These are phyloP conservation scores for Petromus typicus DNA, from an alignment of 2,113 vertebrate genomes.

Conservation along the genomic window DNA sequence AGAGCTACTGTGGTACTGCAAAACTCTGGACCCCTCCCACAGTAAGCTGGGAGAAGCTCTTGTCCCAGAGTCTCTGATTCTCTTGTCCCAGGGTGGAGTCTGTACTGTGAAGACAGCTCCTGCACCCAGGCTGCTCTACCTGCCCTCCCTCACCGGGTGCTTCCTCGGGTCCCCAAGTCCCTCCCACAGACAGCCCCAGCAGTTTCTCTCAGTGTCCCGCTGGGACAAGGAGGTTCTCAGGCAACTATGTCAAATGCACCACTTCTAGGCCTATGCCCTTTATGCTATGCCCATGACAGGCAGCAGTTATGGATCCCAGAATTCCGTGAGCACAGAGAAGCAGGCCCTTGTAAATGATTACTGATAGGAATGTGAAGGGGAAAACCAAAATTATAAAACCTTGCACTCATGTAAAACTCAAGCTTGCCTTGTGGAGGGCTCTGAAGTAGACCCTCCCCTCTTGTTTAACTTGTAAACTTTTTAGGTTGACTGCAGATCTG, in stretches of 20 bases:
- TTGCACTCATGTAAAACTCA: too few species aligned
- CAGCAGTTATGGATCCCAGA: not conserved
- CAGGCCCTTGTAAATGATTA: not conserved
- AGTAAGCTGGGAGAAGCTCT: not conserved
- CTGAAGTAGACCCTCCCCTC: too few species aligned
- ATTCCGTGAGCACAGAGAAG: not conserved
- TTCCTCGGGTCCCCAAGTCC: not conserved
- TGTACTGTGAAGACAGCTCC: not conserved
- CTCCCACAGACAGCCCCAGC: not conserved
- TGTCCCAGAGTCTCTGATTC: not conserved
- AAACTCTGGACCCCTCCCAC: not conserved
- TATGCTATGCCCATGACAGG: not conserved
- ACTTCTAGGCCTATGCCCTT: accelerated
- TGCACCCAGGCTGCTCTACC: not conserved
- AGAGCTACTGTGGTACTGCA: not conserved
- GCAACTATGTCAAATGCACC: not conserved
- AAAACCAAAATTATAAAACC: too few species aligned
- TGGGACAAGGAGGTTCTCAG: not conserved
- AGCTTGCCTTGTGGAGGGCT: too few species aligned
- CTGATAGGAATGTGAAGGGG: not conserved
- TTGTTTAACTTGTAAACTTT: too few species aligned
- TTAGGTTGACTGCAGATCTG: too few species aligned
- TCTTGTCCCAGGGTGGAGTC: not conserved
- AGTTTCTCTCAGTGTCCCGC: not conserved
- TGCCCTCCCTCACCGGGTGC: accelerated